A percentile compares a stretch with the other conserved stretches of the same genome.
phyloP scores from a whole-genome alignment of 2,888 invertebrate species.

The Drosophila parthenogenetica region DNA sequence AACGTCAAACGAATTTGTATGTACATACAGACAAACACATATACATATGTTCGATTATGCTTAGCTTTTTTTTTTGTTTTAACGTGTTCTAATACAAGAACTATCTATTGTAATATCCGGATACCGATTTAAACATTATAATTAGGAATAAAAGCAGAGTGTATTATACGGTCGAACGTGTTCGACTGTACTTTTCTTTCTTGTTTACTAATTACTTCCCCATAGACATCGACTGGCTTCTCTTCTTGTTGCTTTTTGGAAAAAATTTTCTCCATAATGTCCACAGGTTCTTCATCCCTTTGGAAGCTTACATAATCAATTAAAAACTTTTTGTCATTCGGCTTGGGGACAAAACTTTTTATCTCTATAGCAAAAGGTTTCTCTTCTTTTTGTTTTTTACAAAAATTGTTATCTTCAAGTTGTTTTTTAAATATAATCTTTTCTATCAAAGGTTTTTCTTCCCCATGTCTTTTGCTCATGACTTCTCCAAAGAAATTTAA shows the following conservation, averaged over 20 bases:
- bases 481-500: not conserved
- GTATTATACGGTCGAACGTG: too few relatives aligned
- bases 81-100: too few relatives aligned
- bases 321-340: not conserved
- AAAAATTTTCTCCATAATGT: not conserved
- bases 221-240: not conserved
- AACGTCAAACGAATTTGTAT: too few relatives aligned
- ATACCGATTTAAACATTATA: too few relatives aligned
- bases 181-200: too few relatives aligned
- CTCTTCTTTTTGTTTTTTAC: constrained; percentile 7
- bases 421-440: not conserved
- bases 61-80: too few relatives aligned
- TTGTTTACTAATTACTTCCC: not conserved
- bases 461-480: not conserved
- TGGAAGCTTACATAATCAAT: not conserved
- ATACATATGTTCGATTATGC: too few relatives aligned
- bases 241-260: constrained; percentile 3
- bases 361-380: not conserved
- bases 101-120: too few relatives aligned
- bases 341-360: not conserved
- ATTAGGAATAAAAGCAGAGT: too few relatives aligned
- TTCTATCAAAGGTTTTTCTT: not conserved
- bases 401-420: not conserved
- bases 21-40: too few relatives aligned
- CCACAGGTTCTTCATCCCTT: not conserved